Conservation (phyloP, 2,797 vertebrate species). For the Scarus forsteni region DNA sequence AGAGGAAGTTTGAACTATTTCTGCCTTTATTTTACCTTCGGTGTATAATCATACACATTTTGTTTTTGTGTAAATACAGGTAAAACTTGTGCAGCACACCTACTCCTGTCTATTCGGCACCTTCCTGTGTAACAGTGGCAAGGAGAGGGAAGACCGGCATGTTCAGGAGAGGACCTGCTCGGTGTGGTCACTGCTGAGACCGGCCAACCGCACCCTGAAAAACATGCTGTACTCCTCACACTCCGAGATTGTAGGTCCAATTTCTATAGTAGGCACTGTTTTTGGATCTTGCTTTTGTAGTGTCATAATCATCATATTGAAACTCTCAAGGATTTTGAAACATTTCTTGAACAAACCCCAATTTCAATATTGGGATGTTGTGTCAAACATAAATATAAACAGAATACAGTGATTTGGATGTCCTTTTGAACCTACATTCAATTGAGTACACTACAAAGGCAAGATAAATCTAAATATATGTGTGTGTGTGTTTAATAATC, state of each 20-base stretch:
- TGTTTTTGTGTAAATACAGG: conserved; percentile 77
- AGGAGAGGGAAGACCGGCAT: conserved; percentile 94
- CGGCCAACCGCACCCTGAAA: conserved; percentile 93
- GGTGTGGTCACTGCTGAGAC: conserved; percentile 95
- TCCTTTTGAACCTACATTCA: too few relatives aligned
- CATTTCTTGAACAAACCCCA: too few relatives aligned
- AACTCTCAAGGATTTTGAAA: not conserved
- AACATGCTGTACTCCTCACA: conserved; percentile 98
- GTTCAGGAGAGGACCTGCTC: conserved; percentile 97
- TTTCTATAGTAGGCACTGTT: not conserved
- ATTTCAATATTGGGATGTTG: too few relatives aligned
- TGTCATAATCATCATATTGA: not conserved
- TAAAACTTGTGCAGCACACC: conserved; percentile 98
- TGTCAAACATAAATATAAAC: too few relatives aligned
- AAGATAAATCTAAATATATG: too few relatives aligned
- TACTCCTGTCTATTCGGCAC: conserved; percentile 99
- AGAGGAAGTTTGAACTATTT: conserved; percentile 2
- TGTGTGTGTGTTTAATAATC: too few relatives aligned
- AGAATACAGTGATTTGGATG: too few relatives aligned
- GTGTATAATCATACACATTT: conserved; percentile 30
- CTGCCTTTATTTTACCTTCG: conserved; percentile 24
- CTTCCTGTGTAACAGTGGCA: conserved; percentile 98
- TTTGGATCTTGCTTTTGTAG: not conserved
- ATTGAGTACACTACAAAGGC: too few relatives aligned
- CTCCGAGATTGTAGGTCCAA: conserved; percentile 92